Conservation (phyloP, 2,113 vertebrate species). For the Carollia perspicillata region DNA sequence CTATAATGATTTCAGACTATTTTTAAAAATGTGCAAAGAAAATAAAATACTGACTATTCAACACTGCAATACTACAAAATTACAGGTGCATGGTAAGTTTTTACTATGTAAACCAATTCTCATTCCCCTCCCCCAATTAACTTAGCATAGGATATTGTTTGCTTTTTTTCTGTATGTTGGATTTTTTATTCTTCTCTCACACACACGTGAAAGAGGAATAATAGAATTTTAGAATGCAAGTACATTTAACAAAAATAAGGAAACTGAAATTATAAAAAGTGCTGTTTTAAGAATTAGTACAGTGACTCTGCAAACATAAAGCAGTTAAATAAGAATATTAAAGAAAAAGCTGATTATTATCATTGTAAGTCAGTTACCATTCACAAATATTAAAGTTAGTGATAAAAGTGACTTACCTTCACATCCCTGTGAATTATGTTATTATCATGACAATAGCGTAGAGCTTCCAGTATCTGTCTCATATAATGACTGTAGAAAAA, state of each 20-base stretch:
- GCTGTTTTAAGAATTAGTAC: slow-evolving; percentile 53
- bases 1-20: slow-evolving; percentile 7
- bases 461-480: slow-evolving; percentile 97
- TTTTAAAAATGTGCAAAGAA: slow-evolving; percentile 37
- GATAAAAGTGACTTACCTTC: slow-evolving; percentile 88
- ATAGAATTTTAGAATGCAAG: not conserved
- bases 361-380: not conserved
- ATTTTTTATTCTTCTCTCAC: not conserved
- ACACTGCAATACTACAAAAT: slow-evolving; percentile 15
- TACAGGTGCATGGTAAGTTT: not conserved
- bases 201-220: slow-evolving; percentile 30
- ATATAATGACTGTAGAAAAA: slow-evolving; percentile 94
- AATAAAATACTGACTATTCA: slow-evolving; percentile 1
- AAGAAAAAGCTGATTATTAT: slow-evolving; percentile 19
- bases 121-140: slow-evolving; percentile 5
- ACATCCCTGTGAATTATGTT: slow-evolving; percentile 99
- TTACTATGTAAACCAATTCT: slow-evolving; percentile 22
- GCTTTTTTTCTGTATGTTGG: not conserved
- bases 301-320: slow-evolving; percentile 46
- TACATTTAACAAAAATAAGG: slow-evolving; percentile 36
- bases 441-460: slow-evolving; percentile 99
- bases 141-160: not conserved
- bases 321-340: slow-evolving; percentile 38
- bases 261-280: slow-evolving; percentile 43
- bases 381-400: slow-evolving; percentile 22